phyloP scores from a whole-genome alignment of 2,797 vertebrate species.

The Delichon dasypus region DNA sequence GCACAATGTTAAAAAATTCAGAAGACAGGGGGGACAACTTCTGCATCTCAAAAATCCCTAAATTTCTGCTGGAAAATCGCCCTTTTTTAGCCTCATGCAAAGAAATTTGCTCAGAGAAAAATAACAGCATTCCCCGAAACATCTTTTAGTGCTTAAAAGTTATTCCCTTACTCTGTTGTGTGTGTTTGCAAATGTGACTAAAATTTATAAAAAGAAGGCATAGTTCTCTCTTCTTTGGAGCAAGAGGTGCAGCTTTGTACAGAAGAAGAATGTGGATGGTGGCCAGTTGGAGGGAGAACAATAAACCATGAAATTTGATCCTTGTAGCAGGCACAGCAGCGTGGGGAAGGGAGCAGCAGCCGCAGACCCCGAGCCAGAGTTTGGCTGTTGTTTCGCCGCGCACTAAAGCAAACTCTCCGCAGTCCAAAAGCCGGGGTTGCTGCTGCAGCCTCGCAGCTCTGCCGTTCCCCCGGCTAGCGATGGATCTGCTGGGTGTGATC shows the following conservation, averaged over 20 bases:
- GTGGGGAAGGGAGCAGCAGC: conserved; percentile 39
- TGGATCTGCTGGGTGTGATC: background rate
- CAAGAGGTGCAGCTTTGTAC: conserved; percentile 55
- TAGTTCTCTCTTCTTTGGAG: conserved; percentile 21
- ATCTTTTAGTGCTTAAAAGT: background rate
- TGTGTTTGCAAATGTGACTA: conserved; percentile 49
- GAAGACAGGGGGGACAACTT: background rate
- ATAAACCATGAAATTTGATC: conserved; percentile 75
- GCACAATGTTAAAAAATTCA: background rate
- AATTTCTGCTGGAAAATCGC: background rate
- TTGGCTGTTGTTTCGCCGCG: conserved; percentile 21
- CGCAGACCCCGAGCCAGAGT: background rate
- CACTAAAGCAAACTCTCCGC: background rate
- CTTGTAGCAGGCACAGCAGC: conserved; percentile 60
- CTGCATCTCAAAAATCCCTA: background rate
- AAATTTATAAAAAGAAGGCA: conserved; percentile 9
- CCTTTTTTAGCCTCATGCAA: conserved; percentile 1
- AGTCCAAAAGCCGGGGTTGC: background rate
- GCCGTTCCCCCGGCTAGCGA: no score
- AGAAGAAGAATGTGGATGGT: conserved; percentile 61
- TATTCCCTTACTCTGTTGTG: background rate
- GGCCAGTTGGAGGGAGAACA: conserved; percentile 74
- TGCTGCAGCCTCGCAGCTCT: background rate
- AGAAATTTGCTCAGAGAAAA: background rate
- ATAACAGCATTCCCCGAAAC: background rate